These are phyloP conservation scores for Nixonia krombeini DNA, from an alignment of 1,140 invertebrate species.

Conservation along the genomic window DNA sequence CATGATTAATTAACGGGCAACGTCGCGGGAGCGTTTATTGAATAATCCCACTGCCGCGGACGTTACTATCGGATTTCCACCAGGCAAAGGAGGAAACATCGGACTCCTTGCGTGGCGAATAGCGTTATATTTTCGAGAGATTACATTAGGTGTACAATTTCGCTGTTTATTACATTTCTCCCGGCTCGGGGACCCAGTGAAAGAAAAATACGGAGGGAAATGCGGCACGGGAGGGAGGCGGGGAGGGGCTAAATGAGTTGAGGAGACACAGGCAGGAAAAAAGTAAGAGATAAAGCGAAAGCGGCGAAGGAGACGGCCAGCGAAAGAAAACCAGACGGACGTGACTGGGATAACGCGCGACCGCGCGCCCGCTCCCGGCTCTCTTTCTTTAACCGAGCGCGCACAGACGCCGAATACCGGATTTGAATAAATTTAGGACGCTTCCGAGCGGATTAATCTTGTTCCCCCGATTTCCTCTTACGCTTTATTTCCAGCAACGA, in stretches of 20 bases:
- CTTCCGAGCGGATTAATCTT: conserved; percentile 49
- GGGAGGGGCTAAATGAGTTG: conserved; percentile 18
- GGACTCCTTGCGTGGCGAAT: too few species aligned
- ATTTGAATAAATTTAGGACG: conserved; percentile 55
- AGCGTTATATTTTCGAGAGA: too few species aligned
- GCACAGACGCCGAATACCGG: conserved; percentile 45
- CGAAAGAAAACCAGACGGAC: conserved; percentile 48
- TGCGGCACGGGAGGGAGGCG: too few species aligned
- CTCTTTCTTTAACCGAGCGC: conserved; percentile 34
- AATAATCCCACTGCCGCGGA: too few species aligned
- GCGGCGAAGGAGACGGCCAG: conserved; percentile 24
- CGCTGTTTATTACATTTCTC: conserved; percentile 1
- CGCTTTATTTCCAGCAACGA: conserved; percentile 35
- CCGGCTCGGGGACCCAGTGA: not conserved
- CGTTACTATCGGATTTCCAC: too few species aligned
- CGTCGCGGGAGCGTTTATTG: not conserved
- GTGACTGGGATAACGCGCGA: conserved; percentile 52
- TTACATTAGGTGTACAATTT: not conserved
- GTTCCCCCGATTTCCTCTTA: conserved; percentile 37
- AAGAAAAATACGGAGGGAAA: conserved; percentile 5
- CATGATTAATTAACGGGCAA: too few species aligned
- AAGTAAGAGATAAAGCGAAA: conserved; percentile 12
- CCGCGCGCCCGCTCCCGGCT: conserved; percentile 22
- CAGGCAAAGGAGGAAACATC: too few species aligned
- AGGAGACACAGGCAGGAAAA: conserved; percentile 6